Evolutionary conservation across 1,140 invertebrate species (phyloP).

Genomic region (Anoplophora glabripennis): DNA sequence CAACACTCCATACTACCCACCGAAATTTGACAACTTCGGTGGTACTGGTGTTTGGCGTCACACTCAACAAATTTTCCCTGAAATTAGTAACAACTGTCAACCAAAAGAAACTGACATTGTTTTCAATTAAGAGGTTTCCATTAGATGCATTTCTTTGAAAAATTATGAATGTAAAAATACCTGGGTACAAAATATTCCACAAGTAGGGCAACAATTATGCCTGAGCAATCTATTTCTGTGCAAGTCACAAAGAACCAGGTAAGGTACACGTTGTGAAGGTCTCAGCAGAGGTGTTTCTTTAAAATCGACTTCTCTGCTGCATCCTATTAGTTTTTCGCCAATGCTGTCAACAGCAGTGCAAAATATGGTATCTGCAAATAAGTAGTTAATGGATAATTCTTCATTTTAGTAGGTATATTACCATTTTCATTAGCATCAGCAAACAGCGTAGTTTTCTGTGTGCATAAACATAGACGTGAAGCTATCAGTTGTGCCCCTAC

Average conservation of each 20-base stretch:
- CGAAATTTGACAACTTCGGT: slow-evolving; percentile 62
- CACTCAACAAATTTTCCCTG: slow-evolving; percentile 70
- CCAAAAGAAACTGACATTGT: background rate
- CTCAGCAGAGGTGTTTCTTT: slow-evolving; percentile 57
- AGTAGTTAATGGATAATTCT: background rate
- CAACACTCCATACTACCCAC: slow-evolving; percentile 51
- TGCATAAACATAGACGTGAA: slow-evolving; percentile 35
- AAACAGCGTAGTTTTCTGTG: slow-evolving; percentile 25
- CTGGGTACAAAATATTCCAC: slow-evolving; percentile 89
- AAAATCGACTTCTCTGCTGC: slow-evolving; percentile 36
- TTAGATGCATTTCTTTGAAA: background rate
- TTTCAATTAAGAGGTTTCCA: background rate
- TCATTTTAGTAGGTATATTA: slow-evolving; percentile 1
- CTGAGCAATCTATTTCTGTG: slow-evolving; percentile 72
- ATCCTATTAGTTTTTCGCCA: slow-evolving; percentile 41
- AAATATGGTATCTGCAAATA: slow-evolving; percentile 27
- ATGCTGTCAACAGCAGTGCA: slow-evolving; percentile 43
- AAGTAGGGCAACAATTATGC: slow-evolving; percentile 88
- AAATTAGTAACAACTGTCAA: slow-evolving; percentile 18
- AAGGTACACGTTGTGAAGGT: slow-evolving; percentile 77
- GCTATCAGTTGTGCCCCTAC: slow-evolving; percentile 22
- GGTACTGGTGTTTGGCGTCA: slow-evolving; percentile 64
- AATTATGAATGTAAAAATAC: slow-evolving; percentile 45
- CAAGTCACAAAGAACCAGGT: slow-evolving; percentile 77
- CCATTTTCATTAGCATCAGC: slow-evolving; percentile 7